Conservation (phyloP, 1,140 invertebrate genomes). For the Steinernema khuongi region DNA sequence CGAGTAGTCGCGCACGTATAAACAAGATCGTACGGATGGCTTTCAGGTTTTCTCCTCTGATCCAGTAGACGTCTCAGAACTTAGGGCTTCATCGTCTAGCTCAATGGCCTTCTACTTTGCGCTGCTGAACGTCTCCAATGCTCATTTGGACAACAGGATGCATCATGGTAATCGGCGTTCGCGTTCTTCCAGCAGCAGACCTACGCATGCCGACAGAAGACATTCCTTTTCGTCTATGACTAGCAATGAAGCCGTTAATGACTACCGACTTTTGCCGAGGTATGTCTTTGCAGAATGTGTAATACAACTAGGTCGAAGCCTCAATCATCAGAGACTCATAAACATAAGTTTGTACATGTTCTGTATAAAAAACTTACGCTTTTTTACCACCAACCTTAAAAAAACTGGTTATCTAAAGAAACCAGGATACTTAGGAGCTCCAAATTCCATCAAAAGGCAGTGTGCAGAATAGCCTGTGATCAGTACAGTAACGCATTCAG, state of each 20-base stretch:
- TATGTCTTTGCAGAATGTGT: too few relatives aligned
- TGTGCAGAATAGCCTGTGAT: too few relatives aligned
- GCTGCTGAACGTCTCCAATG: constrained; percentile 1
- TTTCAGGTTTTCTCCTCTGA: neutral
- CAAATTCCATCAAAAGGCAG: too few relatives aligned
- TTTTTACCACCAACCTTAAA: too few relatives aligned
- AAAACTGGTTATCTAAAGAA: too few relatives aligned
- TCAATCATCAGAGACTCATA: too few relatives aligned
- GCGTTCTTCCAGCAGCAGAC: neutral
- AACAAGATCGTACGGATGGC: neutral
- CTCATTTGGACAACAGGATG: neutral
- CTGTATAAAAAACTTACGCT: too few relatives aligned
- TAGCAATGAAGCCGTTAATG: neutral
- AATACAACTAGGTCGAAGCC: too few relatives aligned
- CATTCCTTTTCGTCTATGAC: neutral
- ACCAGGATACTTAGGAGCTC: too few relatives aligned
- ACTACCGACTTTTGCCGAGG: neutral
- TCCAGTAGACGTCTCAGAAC: too few relatives aligned
- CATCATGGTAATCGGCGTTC: neutral
- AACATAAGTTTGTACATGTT: too few relatives aligned
- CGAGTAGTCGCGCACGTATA: neutral
- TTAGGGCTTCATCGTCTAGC: neutral
- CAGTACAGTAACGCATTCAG: neutral
- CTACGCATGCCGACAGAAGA: neutral
- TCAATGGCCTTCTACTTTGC: constrained; percentile 7